Evolutionary conservation across 35 echinoderm and acorn worm species (phyloP).

Genomic region (Heliocidaris erythrogramma): DNA sequence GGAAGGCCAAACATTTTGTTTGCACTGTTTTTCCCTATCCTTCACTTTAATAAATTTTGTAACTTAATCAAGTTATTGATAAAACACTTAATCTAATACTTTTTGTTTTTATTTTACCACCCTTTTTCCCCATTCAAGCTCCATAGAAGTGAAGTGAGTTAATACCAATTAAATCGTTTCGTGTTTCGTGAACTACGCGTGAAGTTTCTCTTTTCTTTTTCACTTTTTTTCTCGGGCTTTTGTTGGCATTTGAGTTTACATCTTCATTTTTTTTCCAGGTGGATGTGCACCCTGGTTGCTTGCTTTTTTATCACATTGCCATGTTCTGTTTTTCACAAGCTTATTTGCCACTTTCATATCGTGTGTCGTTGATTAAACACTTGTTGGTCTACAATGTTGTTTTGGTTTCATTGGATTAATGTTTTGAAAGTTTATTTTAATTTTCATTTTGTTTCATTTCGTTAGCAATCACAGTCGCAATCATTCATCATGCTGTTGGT

Average conservation of each 20-base stretch:
- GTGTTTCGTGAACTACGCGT: background rate
- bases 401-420: background rate
- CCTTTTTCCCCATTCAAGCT: background rate
- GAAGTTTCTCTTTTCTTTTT: background rate
- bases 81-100: background rate
- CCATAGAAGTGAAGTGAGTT: constrained; percentile 16
- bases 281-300: background rate
- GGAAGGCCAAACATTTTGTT: too few species aligned
- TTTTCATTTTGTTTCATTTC: background rate
- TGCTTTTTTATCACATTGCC: background rate
- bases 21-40: too few species aligned
- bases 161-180: background rate
- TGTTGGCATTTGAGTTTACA: background rate
- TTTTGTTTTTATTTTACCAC: background rate
- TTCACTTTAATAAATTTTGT: too few species aligned
- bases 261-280: background rate
- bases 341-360: background rate
- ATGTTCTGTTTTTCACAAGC: background rate
- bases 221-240: background rate
- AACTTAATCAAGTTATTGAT: too few species aligned
- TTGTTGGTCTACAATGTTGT: background rate
- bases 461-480: background rate
- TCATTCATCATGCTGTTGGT: background rate
- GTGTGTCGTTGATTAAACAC: background rate
- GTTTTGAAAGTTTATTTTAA: background rate